phyloP scores from a whole-genome alignment of 2,113 vertebrate species.

The Syrmaticus mikado region DNA sequence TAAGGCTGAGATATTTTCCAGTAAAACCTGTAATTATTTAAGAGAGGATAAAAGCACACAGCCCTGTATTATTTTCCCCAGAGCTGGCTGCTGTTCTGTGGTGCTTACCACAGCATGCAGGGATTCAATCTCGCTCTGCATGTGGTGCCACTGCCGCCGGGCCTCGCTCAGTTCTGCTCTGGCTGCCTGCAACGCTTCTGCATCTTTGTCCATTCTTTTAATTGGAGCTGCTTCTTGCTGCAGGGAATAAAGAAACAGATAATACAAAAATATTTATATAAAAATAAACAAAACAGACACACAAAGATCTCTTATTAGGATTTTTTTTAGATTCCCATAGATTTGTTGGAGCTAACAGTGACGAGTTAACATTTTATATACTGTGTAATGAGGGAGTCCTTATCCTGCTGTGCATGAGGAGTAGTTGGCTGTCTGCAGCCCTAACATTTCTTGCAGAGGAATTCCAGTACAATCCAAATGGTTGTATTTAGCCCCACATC shows the following conservation, averaged over 20 bases:
- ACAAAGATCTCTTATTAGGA: background rate
- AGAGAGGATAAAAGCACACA: background rate
- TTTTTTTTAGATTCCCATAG: background rate
- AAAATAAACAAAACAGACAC: background rate
- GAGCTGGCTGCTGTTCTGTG: background rate
- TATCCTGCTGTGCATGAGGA: background rate
- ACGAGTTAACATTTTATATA: background rate
- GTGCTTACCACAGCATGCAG: constrained; percentile 90
- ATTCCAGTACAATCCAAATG: background rate
- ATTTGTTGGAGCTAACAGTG: background rate
- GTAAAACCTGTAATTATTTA: background rate
- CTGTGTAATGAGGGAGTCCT: background rate
- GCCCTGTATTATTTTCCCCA: background rate
- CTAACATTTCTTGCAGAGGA: background rate
- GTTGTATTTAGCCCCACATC: background rate
- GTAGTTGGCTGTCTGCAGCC: background rate
- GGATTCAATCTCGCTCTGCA: constrained; percentile 94
- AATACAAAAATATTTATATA: background rate
- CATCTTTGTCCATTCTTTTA: constrained; percentile 87
- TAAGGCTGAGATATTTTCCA: background rate
- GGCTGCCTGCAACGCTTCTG: constrained; percentile 86
- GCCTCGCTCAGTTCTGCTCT: constrained; percentile 90
- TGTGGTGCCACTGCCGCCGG: constrained; percentile 88
- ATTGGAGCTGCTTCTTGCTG: constrained; percentile 81
- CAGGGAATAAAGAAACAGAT: background rate